Base-by-base conservation (phyloP, 2,113 vertebrate genomes). In the Ceratotherium simum region DNA sequence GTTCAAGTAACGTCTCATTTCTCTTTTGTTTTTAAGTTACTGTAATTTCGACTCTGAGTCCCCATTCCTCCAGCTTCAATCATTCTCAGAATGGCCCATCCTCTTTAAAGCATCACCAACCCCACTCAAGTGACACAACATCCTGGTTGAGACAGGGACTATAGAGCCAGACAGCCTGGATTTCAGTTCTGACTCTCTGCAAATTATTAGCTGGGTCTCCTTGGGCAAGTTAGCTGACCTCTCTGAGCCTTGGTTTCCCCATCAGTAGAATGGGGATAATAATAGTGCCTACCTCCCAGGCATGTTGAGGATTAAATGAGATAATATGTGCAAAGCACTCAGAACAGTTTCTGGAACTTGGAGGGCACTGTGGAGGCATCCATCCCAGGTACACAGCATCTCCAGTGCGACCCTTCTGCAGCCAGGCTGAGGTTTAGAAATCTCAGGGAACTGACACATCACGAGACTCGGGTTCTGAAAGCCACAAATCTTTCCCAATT, bases 371-470 rank as follows among this genome's bases (percentile, higher is more conserved):
- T 3, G 11, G 25, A 83, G 33, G 16, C 17, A 3, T 33, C 11
- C 27, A 51, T 8, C 27, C 1, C 8, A 31, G 46, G 4, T 18
- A 62, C 2, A 54, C 6, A 25, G 6, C 0, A 20, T 10, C 42
- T 78, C 25, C 29, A 54, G 21, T 36, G 5, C 70, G 16, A 27
- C 3, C 62, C 42, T 56, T 62, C 8, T 64, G 21, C 10, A 84
- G 72, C 51, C 42, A 79, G 3, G n/a, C 5, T 69, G 27, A 29
- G 6, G 6, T 75, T 42, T 70, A 69, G n/a, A 75, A 67, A 83
- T 76, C 31, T 82, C 12, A 64, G 25, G 12, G 11, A 81, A 64
- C 39, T 18, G 10, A 70, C 9, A 36, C 6, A 8, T 39, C 73
- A 65, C 31, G 23, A 39, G 17, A 82, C 21, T 23, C 21, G 21